Evolutionary conservation across 1,140 invertebrate genomes (phyloP).

Genomic region (Pseudomyrmex dendroicus): DNA sequence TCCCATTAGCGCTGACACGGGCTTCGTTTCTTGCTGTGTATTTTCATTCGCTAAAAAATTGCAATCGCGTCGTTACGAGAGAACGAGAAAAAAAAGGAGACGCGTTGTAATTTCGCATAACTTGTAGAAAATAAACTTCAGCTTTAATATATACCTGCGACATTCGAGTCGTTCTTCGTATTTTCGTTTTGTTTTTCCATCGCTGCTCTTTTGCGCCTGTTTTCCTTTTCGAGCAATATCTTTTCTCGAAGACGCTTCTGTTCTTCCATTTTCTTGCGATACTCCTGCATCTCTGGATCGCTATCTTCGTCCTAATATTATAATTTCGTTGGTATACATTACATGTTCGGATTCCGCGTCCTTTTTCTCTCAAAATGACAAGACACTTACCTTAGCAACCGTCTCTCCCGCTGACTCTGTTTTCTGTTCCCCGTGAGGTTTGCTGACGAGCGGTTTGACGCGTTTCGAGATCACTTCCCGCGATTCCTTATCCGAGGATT

Average conservation of each 20-base stretch:
- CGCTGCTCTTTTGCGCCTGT: slow-evolving; percentile 86
- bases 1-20: slow-evolving; percentile 64
- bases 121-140: not conserved
- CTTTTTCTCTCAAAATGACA: not conserved
- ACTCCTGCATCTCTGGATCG: slow-evolving; percentile 88
- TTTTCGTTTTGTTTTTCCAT: slow-evolving; percentile 82
- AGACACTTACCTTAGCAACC: slow-evolving; percentile 63
- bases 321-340: not conserved
- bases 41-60: slow-evolving; percentile 67
- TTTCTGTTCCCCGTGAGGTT: slow-evolving; percentile 72
- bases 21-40: slow-evolving; percentile 68
- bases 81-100: not conserved
- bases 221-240: slow-evolving; percentile 87
- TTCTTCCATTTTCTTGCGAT: slow-evolving; percentile 88
- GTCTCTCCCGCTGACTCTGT: slow-evolving; percentile 50
- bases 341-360: not conserved
- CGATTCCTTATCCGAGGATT: slow-evolving; percentile 56
- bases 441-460: slow-evolving; percentile 63
- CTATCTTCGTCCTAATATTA: slow-evolving; percentile 83
- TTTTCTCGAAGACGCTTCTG: slow-evolving; percentile 87
- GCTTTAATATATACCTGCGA: slow-evolving; percentile 68
- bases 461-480: slow-evolving; percentile 72
- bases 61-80: not conserved
- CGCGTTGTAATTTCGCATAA: not conserved
- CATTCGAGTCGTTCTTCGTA: slow-evolving; percentile 60